Conservation (phyloP, 2,888 invertebrate species). For the Lithophane ornitopus region DNA sequence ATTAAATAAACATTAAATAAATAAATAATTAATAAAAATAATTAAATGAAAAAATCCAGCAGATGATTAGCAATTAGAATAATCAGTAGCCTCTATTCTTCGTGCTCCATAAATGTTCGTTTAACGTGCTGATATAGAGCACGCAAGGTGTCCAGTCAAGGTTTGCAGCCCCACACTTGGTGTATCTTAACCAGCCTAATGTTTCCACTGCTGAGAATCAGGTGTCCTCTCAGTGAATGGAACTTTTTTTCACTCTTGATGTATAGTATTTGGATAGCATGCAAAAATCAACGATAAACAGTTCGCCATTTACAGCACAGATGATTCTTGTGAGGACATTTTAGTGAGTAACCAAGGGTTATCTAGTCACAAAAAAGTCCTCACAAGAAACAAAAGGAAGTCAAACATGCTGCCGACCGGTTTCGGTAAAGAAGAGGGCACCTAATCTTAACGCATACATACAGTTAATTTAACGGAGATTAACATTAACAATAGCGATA, state of each 20-base stretch:
- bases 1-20: too few species aligned
- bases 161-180: neutral
- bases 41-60: too few species aligned
- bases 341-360: neutral
- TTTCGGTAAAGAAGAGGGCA: conserved; percentile 88
- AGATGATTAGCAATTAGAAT: neutral
- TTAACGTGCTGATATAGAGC: neutral
- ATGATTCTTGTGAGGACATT: neutral
- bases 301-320: neutral
- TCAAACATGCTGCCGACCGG: conserved; percentile 89
- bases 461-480: conserved; percentile 89
- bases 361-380: neutral
- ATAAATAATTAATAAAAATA: too few species aligned
- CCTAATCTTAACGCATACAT: conserved; percentile 91
- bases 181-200: neutral
- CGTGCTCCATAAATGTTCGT: neutral
- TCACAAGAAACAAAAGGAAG: conserved; percentile 83
- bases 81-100: neutral
- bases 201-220: neutral
- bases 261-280: neutral
- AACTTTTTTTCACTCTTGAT: neutral
- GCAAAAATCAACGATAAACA: neutral
- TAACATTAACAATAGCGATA: conserved; percentile 89
- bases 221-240: neutral
- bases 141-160: too few species aligned